Evolutionary conservation across 2,113 vertebrate genomes (phyloP).

Genomic region (Notechis scutatus): DNA sequence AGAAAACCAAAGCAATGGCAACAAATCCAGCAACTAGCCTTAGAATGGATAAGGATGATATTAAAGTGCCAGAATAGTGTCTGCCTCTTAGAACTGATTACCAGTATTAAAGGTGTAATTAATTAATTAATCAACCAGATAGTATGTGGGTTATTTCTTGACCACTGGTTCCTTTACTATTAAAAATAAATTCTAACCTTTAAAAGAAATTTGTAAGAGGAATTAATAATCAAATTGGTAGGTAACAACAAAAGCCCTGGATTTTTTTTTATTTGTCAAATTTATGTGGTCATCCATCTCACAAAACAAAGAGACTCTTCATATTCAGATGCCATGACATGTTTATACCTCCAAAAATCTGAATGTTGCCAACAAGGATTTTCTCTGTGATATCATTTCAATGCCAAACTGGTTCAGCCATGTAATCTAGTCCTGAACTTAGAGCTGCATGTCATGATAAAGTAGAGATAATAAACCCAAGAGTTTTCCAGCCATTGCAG

Average conservation of each 20-base stretch:
- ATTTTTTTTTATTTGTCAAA: not conserved
- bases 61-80: not conserved
- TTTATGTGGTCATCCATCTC: not conserved
- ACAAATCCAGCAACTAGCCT: not conserved
- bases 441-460: not conserved
- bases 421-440: not conserved
- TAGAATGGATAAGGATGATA: not conserved
- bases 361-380: not conserved
- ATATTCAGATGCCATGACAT: not conserved
- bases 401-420: not conserved
- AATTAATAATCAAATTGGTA: not conserved
- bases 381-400: not conserved
- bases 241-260: not conserved
- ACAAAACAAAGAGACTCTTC: not conserved
- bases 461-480: not conserved
- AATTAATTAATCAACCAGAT: not conserved
- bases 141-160: not conserved
- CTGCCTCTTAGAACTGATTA: not conserved
- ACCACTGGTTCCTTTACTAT: not conserved
- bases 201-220: not conserved
- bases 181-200: not conserved
- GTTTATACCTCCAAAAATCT: not conserved
- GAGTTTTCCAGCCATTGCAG: not conserved
- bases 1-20: not conserved
- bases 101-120: not conserved